Evolutionary conservation across 1,140 invertebrate species (phyloP), one percentile per base, ranked within the genome.

Genomic region (Bombus balteatus): DNA sequence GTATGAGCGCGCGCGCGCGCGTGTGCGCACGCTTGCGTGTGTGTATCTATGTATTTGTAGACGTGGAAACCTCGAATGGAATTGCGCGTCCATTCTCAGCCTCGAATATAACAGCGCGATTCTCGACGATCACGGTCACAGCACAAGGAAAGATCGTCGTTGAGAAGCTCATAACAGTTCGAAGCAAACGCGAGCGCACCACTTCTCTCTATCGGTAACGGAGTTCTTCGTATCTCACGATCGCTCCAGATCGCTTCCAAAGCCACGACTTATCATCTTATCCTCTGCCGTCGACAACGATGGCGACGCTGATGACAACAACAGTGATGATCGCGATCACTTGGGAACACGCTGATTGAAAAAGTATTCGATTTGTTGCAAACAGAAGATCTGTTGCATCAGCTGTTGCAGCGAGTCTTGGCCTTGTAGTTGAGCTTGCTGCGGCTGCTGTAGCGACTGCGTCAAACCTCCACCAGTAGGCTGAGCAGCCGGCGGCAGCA

Each of bases 351-450:
- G 94, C 84, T 95, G 95, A 10, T 92, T 89, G 70, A 95, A 90
- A 79, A 95, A 90, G 82, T 93, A 94, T 85, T 95, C 94, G 73
- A 95, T 92, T 81, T 95, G 93, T 83, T 94, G 91, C 37, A 94
- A 75, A 72, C 92, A 94, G 77, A 92, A 89, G 71, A 95, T 92
- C 86, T 95, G 94, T 85, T 95, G 94, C 83, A 95, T 91, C 87
- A 95, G 92, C 79, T 93, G 94, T 84, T 95, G 95, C 81, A 95
- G 87, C 47, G 95, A 94, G 73, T 94, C 94, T 83, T 95, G 94
- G 66, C 91, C 91, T 72, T 91, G 91, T 57, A 89, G 85, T 71
- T 83, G 79, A 34, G 87, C 78, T 73, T 92, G 93, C 62, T 94
- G 93, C 70, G 88, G 91, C 53, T 92, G 92, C 77, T 94, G 93